These are phyloP conservation scores for Dicyrtomina minuta DNA, from an alignment of 2,888 invertebrate species.

Conservation along the genomic window DNA sequence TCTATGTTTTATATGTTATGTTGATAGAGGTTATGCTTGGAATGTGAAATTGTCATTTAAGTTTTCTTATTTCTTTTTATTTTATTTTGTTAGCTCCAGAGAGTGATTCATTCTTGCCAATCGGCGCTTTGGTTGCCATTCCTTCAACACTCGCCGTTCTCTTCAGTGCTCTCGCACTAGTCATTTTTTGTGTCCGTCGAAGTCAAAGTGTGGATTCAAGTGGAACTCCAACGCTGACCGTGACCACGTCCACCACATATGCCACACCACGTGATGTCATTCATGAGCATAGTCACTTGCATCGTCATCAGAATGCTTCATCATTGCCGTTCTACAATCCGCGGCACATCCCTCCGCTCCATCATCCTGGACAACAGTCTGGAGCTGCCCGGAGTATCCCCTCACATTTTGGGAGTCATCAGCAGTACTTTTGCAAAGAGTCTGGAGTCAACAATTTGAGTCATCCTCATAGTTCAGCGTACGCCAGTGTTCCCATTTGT, in stretches of 20 bases:
- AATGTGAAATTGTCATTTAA: too few relatives aligned
- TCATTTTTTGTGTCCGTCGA: slow-evolving; percentile 44
- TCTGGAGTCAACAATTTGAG: slow-evolving; percentile 11
- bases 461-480: slow-evolving; percentile 39
- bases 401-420: slow-evolving; percentile 31
- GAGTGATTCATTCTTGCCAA: slow-evolving; percentile 34
- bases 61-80: background rate
- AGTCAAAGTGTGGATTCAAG: slow-evolving; percentile 12
- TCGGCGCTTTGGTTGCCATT: slow-evolving; percentile 40
- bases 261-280: slow-evolving; percentile 40
- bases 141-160: slow-evolving; percentile 38
- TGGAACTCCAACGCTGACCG: too few relatives aligned
- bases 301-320: slow-evolving; percentile 27
- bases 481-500: slow-evolving; percentile 44
- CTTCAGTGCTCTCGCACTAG: slow-evolving; percentile 38
- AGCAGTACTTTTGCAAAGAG: slow-evolving; percentile 34
- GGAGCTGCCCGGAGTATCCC: slow-evolving; percentile 20
- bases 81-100: slow-evolving; percentile 11
- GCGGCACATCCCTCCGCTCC: background rate
- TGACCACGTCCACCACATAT: slow-evolving; percentile 36
- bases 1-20: too few relatives aligned
- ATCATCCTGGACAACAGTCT: background rate
- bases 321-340: slow-evolving; percentile 40
- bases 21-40: too few relatives aligned
- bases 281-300: slow-evolving; percentile 29